phyloP scores from a whole-genome alignment of 92 coral and sea anemone species.

The Parazoanthus atlanticus region DNA sequence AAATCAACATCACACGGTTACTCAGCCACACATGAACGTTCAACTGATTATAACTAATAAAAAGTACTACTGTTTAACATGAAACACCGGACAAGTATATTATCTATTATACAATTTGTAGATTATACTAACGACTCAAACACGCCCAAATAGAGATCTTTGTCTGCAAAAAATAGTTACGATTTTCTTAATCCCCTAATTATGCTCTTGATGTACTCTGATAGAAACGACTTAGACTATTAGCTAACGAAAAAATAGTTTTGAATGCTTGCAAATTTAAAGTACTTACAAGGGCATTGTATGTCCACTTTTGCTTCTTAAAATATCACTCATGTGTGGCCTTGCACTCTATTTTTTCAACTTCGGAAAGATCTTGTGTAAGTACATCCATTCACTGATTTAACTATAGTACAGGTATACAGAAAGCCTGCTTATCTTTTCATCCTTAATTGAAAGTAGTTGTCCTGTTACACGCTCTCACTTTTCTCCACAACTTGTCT shows the following conservation, averaged over 20 bases:
- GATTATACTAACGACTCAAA: not conserved
- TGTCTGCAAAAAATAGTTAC: conserved; percentile 9
- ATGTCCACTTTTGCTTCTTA: too few species aligned
- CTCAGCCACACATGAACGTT: too few species aligned
- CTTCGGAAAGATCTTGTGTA: not conserved
- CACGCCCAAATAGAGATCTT: not conserved
- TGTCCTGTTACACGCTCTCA: too few species aligned
- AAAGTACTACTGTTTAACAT: too few species aligned
- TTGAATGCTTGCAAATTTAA: not conserved
- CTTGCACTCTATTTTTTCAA: not conserved
- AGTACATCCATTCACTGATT: not conserved
- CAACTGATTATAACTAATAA: not conserved
- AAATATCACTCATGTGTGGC: not conserved
- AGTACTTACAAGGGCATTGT: not conserved
- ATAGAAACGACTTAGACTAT: not conserved
- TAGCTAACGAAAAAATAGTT: not conserved
- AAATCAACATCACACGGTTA: too few species aligned
- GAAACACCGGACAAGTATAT: too few species aligned
- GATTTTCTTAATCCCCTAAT: not conserved
- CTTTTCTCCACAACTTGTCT: too few species aligned
- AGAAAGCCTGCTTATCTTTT: too few species aligned
- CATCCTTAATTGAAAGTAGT: too few species aligned
- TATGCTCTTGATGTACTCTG: not conserved
- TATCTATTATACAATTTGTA: too few species aligned
- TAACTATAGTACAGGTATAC: too few species aligned